Evolutionary conservation across 2,113 vertebrate genomes (phyloP), one percentile per base, ranked within the genome.

Genomic region (Bujurquina vittata): DNA sequence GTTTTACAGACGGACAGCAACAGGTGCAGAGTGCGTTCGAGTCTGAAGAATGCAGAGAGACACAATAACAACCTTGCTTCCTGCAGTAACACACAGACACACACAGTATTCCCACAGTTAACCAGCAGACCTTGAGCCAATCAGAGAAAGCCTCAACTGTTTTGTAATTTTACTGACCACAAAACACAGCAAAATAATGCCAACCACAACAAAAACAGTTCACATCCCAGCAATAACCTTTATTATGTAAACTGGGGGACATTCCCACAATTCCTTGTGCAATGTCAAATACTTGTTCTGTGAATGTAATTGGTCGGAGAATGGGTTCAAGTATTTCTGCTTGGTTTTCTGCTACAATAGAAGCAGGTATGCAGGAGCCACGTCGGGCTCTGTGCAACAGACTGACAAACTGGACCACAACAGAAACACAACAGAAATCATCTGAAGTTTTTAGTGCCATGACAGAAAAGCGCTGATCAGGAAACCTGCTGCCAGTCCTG

Each of bases 1-100:
- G 67, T 62, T 69, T 74, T 83, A 69, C 35, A 77, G 87, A 93
- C 67, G 46, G 83, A 87, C 88, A 85, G 87, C 79, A 91, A 93
- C 93, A 94, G 93, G 93, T 94, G 93, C 92, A 91, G 83, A 76
- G 87, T 75, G 85, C 75, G 86, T 89, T 84, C 33, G 75, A 90
- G 69, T 84, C 84, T 75, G 59, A 88, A 86, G 88, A 94, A 94
- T 94, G 91, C 29, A 59, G 80, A 65, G 83, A 81, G 89, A 91
- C 84, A 79, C 80, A 91, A 91, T 89, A 91, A 91, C 87, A 90
- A 84, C 75, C 81, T 82, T 54, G 80, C 73, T 92, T 91, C 89
- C 87, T 84, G 58, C 67, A 67, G 59, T 56, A 62, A 80, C 79
- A 83, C 57, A 55, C 78, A 84, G 72, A 89, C 80, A 69, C 79